Conservation (phyloP, 2,113 vertebrate species). For the Callithrix jacchus region DNA sequence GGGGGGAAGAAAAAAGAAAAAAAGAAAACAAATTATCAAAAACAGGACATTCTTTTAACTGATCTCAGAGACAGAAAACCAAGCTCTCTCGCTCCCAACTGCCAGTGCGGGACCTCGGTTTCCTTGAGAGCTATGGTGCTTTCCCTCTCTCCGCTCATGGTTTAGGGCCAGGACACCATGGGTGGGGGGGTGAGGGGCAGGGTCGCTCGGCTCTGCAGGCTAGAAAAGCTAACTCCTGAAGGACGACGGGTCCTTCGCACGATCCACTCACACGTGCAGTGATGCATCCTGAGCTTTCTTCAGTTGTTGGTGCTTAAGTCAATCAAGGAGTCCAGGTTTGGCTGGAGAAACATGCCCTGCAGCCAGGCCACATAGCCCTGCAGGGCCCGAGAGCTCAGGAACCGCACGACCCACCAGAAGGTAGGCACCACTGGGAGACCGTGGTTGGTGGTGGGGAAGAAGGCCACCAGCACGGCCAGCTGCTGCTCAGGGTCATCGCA, state of each 20-base stretch:
- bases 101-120: background rate
- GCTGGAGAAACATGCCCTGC: slow-evolving; percentile 88
- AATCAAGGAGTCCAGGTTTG: slow-evolving; percentile 86
- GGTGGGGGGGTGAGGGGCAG: too few species aligned
- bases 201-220: background rate
- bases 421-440: slow-evolving; percentile 90
- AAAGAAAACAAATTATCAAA: background rate
- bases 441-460: slow-evolving; percentile 90
- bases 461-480: slow-evolving; percentile 87
- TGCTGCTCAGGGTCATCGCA: slow-evolving; percentile 88
- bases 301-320: slow-evolving; percentile 90
- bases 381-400: slow-evolving; percentile 85
- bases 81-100: too few species aligned
- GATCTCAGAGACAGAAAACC: background rate
- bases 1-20: too few species aligned
- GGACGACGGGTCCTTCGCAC: background rate
- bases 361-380: slow-evolving; percentile 90
- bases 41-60: background rate
- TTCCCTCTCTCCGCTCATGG: rapidly evolving
- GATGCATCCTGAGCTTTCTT: slow-evolving; percentile 82
- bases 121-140: too few species aligned
- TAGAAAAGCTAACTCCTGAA: background rate
- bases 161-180: background rate
- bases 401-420: slow-evolving; percentile 88
- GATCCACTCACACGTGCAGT: slow-evolving; percentile 80